Base-by-base conservation (phyloP, 1,140 invertebrate species). In the Zelostemma sp. region DNA sequence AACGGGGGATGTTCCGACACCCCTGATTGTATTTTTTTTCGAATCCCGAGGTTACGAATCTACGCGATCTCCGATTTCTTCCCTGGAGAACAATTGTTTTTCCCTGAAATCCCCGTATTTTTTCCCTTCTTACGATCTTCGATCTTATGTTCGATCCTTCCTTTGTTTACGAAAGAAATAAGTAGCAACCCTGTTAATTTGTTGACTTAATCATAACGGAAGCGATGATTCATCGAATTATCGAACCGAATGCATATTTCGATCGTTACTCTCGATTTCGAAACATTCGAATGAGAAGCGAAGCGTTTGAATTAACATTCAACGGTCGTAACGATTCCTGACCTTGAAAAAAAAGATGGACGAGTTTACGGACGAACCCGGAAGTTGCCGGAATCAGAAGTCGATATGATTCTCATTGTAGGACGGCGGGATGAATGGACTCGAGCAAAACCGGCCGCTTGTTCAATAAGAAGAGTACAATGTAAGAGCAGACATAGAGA, bases 1-100 rank as follows among this genome's bases (percentile, higher is more conserved):
- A 62, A 60, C 54, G 64, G 66, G 68, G 64, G 58, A 58, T 71
- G 74, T 73, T 73, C 53, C 61, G 72, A 80, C 61, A 73, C 73
- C 70, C 64, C 49, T 45, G 21, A 43, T 50, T 46, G 64, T 49
- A 57, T 60, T 51, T 31, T 35, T 50, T 60, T 28, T 28, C 25
- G 25, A 28, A 28, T 8, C 47, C 38, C 47, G 46, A 25, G 53
- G 25, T 19, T 21, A 60, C 11, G 49, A 49, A 56, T 15, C 49
- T 55, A 47, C 35, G 3, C 8, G 21, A 3, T 25, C 3, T 25
- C 21, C 28, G 17, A 11, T 47, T 62, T 43, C 51, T 47, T 35
- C 53, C 40, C 49, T 58, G 46, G 48, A 48, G 47, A 57, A 65
- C 12, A 59, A 58, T 58, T 63, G 28, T 28, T 38, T 17, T 3